Percentiles rank a stretch among this genome's conserved stretches.
These are phyloP conservation scores for Megaceryle alcyon DNA, from an alignment of 2,797 vertebrate species.

Conservation along the genomic window DNA sequence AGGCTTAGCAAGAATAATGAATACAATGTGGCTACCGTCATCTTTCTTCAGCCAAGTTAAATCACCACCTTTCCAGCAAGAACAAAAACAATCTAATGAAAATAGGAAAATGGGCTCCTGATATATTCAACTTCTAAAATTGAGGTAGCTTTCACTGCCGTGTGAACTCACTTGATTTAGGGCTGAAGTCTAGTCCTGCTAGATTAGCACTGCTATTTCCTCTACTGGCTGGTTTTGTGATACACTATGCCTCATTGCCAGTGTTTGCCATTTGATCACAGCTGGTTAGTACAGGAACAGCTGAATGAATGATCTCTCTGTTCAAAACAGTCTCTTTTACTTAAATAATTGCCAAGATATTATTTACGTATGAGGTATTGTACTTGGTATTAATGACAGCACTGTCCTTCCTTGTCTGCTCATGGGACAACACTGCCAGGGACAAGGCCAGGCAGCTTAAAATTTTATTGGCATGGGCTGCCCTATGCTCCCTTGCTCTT, in stretches of 20 bases:
- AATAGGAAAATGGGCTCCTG: slow-evolving; percentile 53
- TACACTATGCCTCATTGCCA: neutral
- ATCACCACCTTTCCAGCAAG: slow-evolving; percentile 2
- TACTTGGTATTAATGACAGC: neutral
- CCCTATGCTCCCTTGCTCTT: neutral
- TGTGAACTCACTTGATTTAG: slow-evolving; percentile 53
- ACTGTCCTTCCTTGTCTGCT: neutral
- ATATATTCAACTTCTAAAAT: neutral
- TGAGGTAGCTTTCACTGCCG: slow-evolving; percentile 16
- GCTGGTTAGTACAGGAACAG: neutral
- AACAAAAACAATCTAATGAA: slow-evolving; percentile 57
- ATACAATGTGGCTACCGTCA: neutral
- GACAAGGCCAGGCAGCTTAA: neutral
- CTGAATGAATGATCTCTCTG: slow-evolving; percentile 25
- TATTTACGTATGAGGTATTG: neutral
- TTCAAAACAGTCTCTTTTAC: neutral
- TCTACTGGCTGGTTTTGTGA: neutral
- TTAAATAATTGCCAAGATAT: neutral
- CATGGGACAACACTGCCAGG: fast-evolving
- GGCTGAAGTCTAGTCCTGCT: slow-evolving; percentile 9
- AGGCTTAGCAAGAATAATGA: neutral
- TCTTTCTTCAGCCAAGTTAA: neutral
- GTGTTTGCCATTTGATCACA: slow-evolving; percentile 24
- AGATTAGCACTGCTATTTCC: slow-evolving; percentile 54
- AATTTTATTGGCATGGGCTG: neutral